Percentiles rank a stretch among this genome's conserved stretches.
Conservation (phyloP, 2,113 vertebrate species). For the Lipophrys pholis region DNA sequence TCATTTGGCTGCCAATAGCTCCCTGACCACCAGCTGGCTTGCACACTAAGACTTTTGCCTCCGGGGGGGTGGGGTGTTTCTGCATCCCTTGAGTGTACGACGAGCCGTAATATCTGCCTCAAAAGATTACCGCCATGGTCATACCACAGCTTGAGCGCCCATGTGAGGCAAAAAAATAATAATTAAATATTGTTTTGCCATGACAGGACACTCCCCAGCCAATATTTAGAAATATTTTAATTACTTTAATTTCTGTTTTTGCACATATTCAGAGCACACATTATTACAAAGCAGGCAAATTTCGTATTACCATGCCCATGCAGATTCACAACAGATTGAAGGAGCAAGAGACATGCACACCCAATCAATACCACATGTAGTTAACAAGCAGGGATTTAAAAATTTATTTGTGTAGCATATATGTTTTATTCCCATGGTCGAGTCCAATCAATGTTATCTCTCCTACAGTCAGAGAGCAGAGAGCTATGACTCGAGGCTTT, state of each 20-base stretch:
- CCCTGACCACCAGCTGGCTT: constrained; percentile 65
- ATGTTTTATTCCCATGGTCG: constrained; percentile 65
- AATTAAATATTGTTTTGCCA: constrained; percentile 46
- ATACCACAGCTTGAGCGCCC: constrained; percentile 39
- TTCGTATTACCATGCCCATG: constrained; percentile 19
- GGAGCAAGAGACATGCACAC: constrained; percentile 37
- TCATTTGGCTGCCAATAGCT: constrained; percentile 73
- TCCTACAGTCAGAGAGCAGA: constrained; percentile 49
- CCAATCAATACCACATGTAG: constrained; percentile 59
- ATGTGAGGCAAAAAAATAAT: constrained; percentile 27
- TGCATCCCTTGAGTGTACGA: constrained; percentile 40
- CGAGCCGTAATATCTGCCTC: constrained; percentile 49
- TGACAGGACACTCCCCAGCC: constrained; percentile 10
- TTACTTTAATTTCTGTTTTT: constrained; percentile 4
- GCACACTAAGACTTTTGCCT: constrained; percentile 57
- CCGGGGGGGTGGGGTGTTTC: constrained; percentile 4
- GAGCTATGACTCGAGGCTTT: constrained; percentile 60
- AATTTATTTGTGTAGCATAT: constrained; percentile 36
- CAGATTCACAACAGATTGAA: constrained; percentile 46
- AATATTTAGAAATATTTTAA: constrained; percentile 40
- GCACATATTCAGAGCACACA: background rate
- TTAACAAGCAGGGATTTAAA: constrained; percentile 61
- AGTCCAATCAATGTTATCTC: constrained; percentile 70
- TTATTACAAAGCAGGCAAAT: constrained; percentile 23
- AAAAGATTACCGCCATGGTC: constrained; percentile 48